phyloP scores from a whole-genome alignment of 2,797 vertebrate species.

The Scolopax rusticola region DNA sequence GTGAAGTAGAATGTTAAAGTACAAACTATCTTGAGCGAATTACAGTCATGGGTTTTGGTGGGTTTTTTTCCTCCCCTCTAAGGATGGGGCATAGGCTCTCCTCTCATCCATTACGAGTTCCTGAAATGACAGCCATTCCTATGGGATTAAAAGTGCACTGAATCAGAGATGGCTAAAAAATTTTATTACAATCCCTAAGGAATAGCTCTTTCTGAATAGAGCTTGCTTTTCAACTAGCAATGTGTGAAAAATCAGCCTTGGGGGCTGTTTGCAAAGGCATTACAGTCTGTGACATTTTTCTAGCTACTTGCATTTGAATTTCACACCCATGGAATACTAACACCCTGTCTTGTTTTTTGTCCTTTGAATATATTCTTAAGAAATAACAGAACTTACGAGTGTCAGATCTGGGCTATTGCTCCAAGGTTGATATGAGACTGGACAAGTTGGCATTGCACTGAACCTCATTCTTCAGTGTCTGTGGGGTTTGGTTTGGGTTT shows the following conservation, averaged over 20 bases:
- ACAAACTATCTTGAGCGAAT: background rate
- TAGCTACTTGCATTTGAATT: background rate
- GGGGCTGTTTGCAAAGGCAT: background rate
- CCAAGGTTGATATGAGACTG: background rate
- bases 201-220: background rate
- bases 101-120: background rate
- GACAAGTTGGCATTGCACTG: background rate
- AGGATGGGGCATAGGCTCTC: background rate
- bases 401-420: background rate
- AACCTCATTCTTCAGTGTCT: background rate
- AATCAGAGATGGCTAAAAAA: background rate
- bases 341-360: background rate
- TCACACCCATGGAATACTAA: background rate
- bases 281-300: background rate
- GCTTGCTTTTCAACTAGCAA: background rate
- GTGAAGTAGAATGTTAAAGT: conserved; percentile 1
- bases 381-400: background rate
- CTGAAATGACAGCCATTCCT: background rate
- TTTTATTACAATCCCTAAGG: background rate
- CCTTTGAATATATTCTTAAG: background rate
- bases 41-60: background rate
- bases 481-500: background rate
- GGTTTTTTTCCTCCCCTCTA: background rate
- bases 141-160: background rate
- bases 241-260: conserved; percentile 19